Evolutionary conservation across 1,140 invertebrate species (phyloP), one percentile per base, ranked within the genome.

Genomic region (Popillia japonica): DNA sequence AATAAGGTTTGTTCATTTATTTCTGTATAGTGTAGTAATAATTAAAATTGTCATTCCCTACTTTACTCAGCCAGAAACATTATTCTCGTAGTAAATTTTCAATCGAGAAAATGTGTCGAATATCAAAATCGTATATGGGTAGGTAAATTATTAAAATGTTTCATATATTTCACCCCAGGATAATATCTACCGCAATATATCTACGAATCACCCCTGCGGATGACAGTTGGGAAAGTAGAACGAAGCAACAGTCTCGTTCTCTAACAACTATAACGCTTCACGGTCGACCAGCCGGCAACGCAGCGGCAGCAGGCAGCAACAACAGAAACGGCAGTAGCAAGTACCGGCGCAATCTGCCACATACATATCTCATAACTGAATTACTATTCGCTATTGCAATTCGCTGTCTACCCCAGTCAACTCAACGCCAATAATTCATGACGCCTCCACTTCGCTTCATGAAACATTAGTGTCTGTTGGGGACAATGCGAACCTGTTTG

Each of bases 341-440:
- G 72, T 34, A 74, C 11, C 14, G 41, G 72, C 72, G 40, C n/a
- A 44, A 8, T 17, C 78, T 75, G 78, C 73, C 78, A 78, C 78
- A 72, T 75, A 78, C 78, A 78, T 78, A 78, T 78, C 78, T 78
- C 78, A 78, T 78, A 78, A 78, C 72, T 75, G 78, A 75, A 78
- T 78, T 78, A 78, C 78, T 68, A 78, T 59, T 78, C 78, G 72
- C 72, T 68, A 78, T 78, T 75, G 72, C 72, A 75, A 73, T 68
- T 78, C 78, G 72, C 78, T 73, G 78, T 78, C 78, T 78, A 73
- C 59, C 78, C 72, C 72, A 78, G 78, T 78, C 78, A 78, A 75
- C 73, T 75, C 68, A 17, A 23, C 72, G 72, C 72, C 73, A 78
- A 78, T 78, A 78, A 78, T 78, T 78, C 78, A 78, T 68, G 78